Percentiles rank a stretch among this genome's conserved stretches.
These are phyloP conservation scores for Phania funesta DNA, from an alignment of 2,888 invertebrate genomes.

Conservation along the genomic window DNA sequence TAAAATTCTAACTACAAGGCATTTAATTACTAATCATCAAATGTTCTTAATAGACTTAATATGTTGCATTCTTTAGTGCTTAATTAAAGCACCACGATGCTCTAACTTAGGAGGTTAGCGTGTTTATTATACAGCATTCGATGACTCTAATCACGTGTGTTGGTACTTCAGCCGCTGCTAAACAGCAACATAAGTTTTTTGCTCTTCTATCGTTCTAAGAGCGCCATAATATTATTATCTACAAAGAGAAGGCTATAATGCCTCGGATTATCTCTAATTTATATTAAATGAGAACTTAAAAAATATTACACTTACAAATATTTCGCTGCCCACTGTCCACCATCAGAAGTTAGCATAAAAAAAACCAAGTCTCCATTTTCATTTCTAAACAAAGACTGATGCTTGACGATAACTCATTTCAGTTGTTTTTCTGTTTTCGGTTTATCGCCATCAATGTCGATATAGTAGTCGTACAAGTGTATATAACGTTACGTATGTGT, in stretches of 20 bases:
- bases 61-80: too few relatives aligned
- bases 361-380: slow-evolving; percentile 33
- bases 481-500: slow-evolving; percentile 19
- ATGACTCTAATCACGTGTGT: too few relatives aligned
- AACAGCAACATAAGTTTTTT: too few relatives aligned
- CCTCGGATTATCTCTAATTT: neutral
- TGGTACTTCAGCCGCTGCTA: too few relatives aligned
- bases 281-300: neutral
- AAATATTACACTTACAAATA: neutral
- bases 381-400: slow-evolving; percentile 60
- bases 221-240: neutral
- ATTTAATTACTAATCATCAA: too few relatives aligned
- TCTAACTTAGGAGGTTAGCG: too few relatives aligned
- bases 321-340: slow-evolving; percentile 11
- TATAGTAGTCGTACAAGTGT: neutral
- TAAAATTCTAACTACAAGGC: too few relatives aligned
- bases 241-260: neutral
- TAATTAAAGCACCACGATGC: too few relatives aligned
- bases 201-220: too few relatives aligned
- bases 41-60: too few relatives aligned
- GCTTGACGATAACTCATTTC: slow-evolving; percentile 52
- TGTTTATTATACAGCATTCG: too few relatives aligned
- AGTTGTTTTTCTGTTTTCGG: slow-evolving; percentile 23
- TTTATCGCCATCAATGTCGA: slow-evolving; percentile 31
- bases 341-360: neutral